Conservation (phyloP, 2,797 vertebrate genomes). For the Argya squamiceps region DNA sequence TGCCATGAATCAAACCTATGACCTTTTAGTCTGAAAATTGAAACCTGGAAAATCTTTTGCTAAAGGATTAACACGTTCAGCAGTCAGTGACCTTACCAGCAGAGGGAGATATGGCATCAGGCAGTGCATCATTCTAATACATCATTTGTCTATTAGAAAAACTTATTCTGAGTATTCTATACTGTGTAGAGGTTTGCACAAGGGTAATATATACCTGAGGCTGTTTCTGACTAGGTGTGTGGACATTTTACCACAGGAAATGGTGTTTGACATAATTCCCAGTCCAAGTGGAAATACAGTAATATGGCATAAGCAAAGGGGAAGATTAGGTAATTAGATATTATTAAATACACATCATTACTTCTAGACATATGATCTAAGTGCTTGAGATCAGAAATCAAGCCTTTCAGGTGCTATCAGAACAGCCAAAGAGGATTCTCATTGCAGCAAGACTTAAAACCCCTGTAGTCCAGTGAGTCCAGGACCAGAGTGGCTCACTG, state of each 20-base stretch:
- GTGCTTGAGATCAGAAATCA: neutral
- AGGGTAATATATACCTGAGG: neutral
- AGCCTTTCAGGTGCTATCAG: neutral
- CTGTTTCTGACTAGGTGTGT: neutral
- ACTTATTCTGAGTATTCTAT: neutral
- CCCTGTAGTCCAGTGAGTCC: rapidly evolving
- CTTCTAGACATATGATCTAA: neutral
- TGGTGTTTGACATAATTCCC: neutral
- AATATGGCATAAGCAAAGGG: neutral
- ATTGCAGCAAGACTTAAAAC: neutral
- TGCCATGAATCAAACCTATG: neutral
- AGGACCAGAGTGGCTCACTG: rapidly evolving
- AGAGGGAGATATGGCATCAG: constrained; percentile 1
- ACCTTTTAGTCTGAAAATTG: neutral
- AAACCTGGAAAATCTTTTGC: neutral
- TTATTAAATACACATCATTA: neutral
- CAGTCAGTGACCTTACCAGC: neutral
- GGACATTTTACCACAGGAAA: neutral
- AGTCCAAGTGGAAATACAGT: neutral
- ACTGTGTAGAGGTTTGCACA: neutral
- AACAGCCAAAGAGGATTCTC: neutral
- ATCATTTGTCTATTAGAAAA: neutral
- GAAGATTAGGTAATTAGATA: neutral
- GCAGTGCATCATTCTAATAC: neutral
- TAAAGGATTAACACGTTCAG: neutral